Percentiles rank a stretch among this genome's conserved stretches.
These are phyloP conservation scores for Hedya salicella DNA, from an alignment of 2,888 invertebrate species.

Conservation along the genomic window DNA sequence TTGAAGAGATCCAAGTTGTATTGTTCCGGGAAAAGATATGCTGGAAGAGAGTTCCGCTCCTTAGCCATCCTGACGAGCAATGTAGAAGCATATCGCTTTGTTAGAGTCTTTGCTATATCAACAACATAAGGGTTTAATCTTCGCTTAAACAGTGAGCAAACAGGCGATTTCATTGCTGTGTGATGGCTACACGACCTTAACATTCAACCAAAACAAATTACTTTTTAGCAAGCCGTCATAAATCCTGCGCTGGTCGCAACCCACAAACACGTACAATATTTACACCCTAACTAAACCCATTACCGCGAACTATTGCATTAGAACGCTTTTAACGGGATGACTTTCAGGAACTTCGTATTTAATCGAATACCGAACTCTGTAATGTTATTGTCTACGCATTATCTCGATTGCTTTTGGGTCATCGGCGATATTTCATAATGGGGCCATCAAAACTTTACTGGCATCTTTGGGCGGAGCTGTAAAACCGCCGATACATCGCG, in stretches of 20 bases:
- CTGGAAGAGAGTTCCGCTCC: too few relatives aligned
- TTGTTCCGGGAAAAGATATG: too few relatives aligned
- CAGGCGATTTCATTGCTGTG: too few relatives aligned
- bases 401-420: slow-evolving; percentile 53
- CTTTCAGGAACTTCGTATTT: slow-evolving; percentile 45
- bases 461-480: slow-evolving; percentile 43
- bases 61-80: too few relatives aligned
- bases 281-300: slow-evolving; percentile 38
- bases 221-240: slow-evolving; percentile 23
- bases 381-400: slow-evolving; percentile 53
- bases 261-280: slow-evolving; percentile 35
- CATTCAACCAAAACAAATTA: neutral
- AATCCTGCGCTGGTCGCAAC: neutral
- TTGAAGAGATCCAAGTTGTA: too few relatives aligned
- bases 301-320: slow-evolving; percentile 35
- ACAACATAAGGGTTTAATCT: too few relatives aligned
- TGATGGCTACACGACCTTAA: neutral
- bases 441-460: slow-evolving; percentile 70
- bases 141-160: neutral
- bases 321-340: slow-evolving; percentile 45
- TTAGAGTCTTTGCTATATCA: too few relatives aligned
- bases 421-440: slow-evolving; percentile 59
- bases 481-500: slow-evolving; percentile 61
- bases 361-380: slow-evolving; percentile 48
- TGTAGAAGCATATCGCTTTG: too few relatives aligned